Conservation (phyloP, 1,140 invertebrate genomes). For the Drosophila ercepeae region DNA sequence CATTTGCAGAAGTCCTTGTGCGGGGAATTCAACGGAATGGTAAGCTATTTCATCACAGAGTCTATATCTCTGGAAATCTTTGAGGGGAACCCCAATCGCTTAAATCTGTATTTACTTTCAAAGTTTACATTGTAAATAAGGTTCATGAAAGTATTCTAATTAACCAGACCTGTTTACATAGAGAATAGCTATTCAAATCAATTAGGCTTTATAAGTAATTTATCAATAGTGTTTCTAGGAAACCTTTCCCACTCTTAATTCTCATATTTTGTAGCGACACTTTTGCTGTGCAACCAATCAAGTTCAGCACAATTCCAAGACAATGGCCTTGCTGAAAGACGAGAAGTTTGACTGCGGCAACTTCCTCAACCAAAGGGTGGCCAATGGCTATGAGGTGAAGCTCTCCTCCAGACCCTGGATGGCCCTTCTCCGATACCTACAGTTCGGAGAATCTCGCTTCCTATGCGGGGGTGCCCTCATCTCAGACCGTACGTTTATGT, state of each 20-base stretch:
- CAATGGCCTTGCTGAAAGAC: conserved; percentile 52
- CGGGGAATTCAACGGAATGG: conserved; percentile 57
- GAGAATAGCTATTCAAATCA: background rate
- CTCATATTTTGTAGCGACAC: conserved; percentile 40
- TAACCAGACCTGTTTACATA: background rate
- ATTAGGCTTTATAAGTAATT: background rate
- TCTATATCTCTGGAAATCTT: background rate
- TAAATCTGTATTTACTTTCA: background rate
- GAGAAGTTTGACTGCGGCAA: conserved; percentile 55
- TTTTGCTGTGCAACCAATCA: conserved; percentile 57
- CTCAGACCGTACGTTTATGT: conserved; percentile 60
- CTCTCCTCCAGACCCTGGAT: conserved; percentile 85
- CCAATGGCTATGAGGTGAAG: conserved; percentile 81
- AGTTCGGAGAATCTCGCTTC: conserved; percentile 40
- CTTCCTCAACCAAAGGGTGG: conserved; percentile 72
- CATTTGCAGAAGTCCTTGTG: conserved; percentile 57
- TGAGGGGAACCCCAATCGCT: background rate
- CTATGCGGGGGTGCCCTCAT: conserved; percentile 84
- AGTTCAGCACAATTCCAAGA: conserved; percentile 70
- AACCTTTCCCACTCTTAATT: background rate
- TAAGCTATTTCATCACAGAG: conserved; percentile 7
- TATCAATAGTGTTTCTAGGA: background rate
- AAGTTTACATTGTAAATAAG: background rate
- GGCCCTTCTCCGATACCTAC: conserved; percentile 84
- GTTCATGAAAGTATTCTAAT: background rate